phyloP scores from a whole-genome alignment of 2,888 invertebrate species.

The Oxyscelio sp. region DNA sequence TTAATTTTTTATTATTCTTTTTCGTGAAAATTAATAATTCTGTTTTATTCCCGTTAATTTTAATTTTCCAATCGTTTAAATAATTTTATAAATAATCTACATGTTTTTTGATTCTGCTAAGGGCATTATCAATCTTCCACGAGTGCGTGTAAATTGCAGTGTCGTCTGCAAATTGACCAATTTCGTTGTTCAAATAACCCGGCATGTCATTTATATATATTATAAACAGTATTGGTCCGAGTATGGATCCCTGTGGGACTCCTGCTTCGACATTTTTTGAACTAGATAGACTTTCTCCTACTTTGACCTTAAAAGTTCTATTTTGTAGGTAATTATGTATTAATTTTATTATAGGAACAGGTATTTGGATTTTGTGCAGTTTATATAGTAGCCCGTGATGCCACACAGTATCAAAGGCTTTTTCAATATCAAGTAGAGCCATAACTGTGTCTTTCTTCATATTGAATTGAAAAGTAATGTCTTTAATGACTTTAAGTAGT shows the following conservation, averaged over 20 bases:
- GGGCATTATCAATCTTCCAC: neutral
- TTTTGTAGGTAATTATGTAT: conserved; percentile 50
- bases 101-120: neutral
- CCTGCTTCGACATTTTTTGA: conserved; percentile 23
- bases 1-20: no score
- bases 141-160: conserved; percentile 25
- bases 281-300: conserved; percentile 6
- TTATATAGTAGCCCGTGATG: conserved; percentile 68
- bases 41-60: conserved; percentile 58
- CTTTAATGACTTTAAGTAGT: conserved; percentile 56
- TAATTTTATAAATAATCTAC: conserved; percentile 13
- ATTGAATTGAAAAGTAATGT: conserved; percentile 72
- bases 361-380: neutral
- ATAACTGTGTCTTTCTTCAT: conserved; percentile 63
- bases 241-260: conserved; percentile 49
- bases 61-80: conserved; percentile 52
- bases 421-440: conserved; percentile 72
- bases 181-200: neutral
- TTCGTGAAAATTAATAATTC: conserved; percentile 58
- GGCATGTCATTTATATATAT: conserved; percentile 45
- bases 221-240: conserved; percentile 36
- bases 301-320: conserved; percentile 41
- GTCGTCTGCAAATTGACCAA: conserved; percentile 48
- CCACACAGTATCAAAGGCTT: conserved; percentile 78
- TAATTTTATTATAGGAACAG: conserved; percentile 35